Conservation (phyloP, 1,140 invertebrate species). For the Drosophila sechellia region DNA sequence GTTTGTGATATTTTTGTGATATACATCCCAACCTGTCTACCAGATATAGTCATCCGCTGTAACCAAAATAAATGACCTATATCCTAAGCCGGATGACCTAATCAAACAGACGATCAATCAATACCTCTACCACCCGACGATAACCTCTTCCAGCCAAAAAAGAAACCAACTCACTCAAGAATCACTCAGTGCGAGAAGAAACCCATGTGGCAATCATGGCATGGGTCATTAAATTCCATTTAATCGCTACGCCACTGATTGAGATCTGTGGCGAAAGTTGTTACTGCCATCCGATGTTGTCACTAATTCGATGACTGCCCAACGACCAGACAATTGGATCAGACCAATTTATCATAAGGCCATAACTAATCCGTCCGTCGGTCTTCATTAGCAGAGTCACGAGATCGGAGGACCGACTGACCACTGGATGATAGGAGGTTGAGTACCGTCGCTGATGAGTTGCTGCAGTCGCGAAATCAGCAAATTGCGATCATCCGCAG, state of each 20-base stretch:
- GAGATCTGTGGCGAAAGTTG: conserved; percentile 41
- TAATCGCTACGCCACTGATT: conserved; percentile 33
- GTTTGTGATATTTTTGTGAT: no score
- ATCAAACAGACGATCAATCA: neutral
- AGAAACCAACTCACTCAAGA: conserved; percentile 1
- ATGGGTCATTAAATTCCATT: conserved; percentile 41
- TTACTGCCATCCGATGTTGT: conserved; percentile 21
- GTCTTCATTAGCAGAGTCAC: conserved; percentile 47
- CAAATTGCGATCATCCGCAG: conserved; percentile 45
- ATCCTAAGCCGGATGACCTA: neutral
- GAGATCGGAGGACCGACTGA: neutral
- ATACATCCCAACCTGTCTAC: no score
- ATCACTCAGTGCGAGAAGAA: neutral
- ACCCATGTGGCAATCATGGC: conserved; percentile 1
- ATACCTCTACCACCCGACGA: neutral
- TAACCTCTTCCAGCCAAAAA: neutral
- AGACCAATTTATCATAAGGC: conserved; percentile 59
- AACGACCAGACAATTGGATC: conserved; percentile 31
- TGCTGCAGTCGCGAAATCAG: conserved; percentile 39
- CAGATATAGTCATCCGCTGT: no score
- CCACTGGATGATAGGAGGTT: conserved; percentile 6
- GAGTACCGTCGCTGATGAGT: conserved; percentile 1
- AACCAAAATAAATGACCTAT: no score
- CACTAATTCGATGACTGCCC: conserved; percentile 42
- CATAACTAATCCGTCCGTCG: conserved; percentile 54